Evolutionary conservation across 2,888 invertebrate genomes (phyloP), one percentile per base, ranked within the genome.

Genomic region (Mylabris sibirica): DNA sequence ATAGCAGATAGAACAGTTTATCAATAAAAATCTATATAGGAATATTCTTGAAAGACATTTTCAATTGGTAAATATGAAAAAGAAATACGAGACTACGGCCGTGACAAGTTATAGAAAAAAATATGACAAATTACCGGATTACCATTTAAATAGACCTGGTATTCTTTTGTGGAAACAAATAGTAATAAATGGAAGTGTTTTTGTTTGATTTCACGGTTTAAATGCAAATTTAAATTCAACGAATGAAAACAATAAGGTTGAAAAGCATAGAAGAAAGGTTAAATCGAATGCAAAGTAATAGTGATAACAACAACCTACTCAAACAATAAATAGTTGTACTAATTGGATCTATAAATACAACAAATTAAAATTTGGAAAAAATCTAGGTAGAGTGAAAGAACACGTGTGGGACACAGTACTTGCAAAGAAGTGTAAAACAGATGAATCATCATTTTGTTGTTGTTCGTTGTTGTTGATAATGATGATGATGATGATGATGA

Each of bases 331-430:
- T 71, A 69, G 71, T 74, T 70, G 68, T 64, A 69, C 72, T 75
- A 76, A 76, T 75, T 77, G 72, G 70, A 71, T 72, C 65, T 69
- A 69, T 69, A 60, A 62, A 57, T 71, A 57, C 57, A 20, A 57
- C 14, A 24, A 57, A 22, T 57, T 57, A 12, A 22, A 57, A 24
- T 24, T 57, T 24, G 57, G 12, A 57, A 57, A 57, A 57, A 24
- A 49, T 49, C 69, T 74, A 77, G 74, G 75, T 74, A 73, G 70
- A 69, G 20, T 76, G 71, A 65, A 73, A 68, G 70, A 72, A 70
- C 72, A 74, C 72, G 76, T 75, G 77, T 75, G 72, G 73, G 75
- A 74, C 72, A 73, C 64, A 67, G 68, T 70, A 69, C 69, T 71
- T 66, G 59, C 66, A 60, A 66, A 66, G 68, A 71, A 24, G 24